phyloP scores from a whole-genome alignment of 2,888 invertebrate genomes.

The Ochropleura leucogaster region DNA sequence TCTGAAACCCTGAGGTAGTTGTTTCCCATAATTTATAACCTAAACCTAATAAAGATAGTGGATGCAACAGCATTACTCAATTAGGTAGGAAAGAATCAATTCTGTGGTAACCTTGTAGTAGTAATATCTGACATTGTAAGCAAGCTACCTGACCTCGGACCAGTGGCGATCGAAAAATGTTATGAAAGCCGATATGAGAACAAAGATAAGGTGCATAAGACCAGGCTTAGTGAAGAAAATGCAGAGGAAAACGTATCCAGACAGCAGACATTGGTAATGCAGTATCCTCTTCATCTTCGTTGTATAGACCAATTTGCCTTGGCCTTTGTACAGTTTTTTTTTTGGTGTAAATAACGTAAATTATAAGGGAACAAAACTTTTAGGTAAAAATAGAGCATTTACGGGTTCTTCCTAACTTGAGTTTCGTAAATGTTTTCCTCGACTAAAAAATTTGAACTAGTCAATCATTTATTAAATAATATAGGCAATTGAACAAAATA shows the following conservation, averaged over 20 bases:
- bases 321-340: too few species aligned
- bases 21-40: not conserved
- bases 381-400: not conserved
- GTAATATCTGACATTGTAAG: slow-evolving; percentile 15
- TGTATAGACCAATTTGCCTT: not conserved
- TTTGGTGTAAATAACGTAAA: too few species aligned
- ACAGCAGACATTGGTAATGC: not conserved
- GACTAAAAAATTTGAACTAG: not conserved
- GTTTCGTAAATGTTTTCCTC: too few species aligned
- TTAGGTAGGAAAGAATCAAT: slow-evolving; percentile 11
- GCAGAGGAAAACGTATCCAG: slow-evolving; percentile 1
- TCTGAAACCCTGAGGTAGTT: not conserved
- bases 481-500: not conserved
- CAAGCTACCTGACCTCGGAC: slow-evolving; percentile 21
- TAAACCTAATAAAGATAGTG: not conserved
- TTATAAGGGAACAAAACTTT: too few species aligned
- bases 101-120: slow-evolving; percentile 7
- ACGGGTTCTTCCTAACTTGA: not conserved
- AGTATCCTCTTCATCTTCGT: not conserved
- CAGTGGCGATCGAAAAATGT: slow-evolving; percentile 33
- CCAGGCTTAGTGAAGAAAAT: slow-evolving; percentile 16
- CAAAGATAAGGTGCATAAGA: slow-evolving; percentile 27
- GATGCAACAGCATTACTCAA: slow-evolving; percentile 4
- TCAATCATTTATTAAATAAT: slow-evolving; percentile 2
- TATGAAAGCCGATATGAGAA: slow-evolving; percentile 34